A percentile compares a stretch with the other conserved stretches of the same genome.
Conservation (phyloP, 2,797 vertebrate genomes). For the Darevskia mixta region DNA sequence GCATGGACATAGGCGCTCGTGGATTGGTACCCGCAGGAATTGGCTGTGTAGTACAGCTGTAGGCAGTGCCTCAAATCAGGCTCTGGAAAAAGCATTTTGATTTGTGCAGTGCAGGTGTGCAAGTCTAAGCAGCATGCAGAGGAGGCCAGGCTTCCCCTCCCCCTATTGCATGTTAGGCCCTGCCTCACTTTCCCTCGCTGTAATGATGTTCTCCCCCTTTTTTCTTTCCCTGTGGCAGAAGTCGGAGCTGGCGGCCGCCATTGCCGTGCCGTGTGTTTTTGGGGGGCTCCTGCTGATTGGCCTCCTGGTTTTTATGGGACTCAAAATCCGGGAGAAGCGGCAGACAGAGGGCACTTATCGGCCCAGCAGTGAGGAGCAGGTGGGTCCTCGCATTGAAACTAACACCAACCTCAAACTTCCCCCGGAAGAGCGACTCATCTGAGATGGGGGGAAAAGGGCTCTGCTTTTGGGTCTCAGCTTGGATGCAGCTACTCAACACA, state of each 20-base stretch:
- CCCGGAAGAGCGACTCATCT: slow-evolving; percentile 93
- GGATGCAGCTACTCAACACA: not conserved
- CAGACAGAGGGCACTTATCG: slow-evolving; percentile 92
- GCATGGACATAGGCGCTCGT: no score
- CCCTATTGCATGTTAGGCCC: not conserved
- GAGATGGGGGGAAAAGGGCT: slow-evolving; percentile 45
- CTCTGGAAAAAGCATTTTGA: not conserved
- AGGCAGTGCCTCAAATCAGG: no score
- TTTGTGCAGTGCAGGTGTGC: not conserved
- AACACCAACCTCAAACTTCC: slow-evolving; percentile 86
- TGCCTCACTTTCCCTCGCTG: not conserved
- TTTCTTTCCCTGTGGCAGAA: slow-evolving; percentile 5
- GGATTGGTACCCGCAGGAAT: no score
- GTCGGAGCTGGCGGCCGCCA: slow-evolving; percentile 76
- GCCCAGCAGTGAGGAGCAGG: slow-evolving; percentile 90
- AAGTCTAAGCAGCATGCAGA: not conserved
- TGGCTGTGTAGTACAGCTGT: no score
- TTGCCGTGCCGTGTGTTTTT: slow-evolving; percentile 86
- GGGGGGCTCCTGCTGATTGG: slow-evolving; percentile 78
- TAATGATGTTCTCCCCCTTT: not conserved
- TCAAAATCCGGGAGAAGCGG: slow-evolving; percentile 89
- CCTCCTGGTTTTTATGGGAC: slow-evolving; percentile 77
- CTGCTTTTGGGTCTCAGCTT: not conserved
- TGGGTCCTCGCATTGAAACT: slow-evolving; percentile 78
- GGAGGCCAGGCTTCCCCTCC: not conserved